Evolutionary conservation across 2,888 invertebrate species (phyloP), one percentile per base, ranked within the genome.

Genomic region (Sphaerophoria rueppellii): DNA sequence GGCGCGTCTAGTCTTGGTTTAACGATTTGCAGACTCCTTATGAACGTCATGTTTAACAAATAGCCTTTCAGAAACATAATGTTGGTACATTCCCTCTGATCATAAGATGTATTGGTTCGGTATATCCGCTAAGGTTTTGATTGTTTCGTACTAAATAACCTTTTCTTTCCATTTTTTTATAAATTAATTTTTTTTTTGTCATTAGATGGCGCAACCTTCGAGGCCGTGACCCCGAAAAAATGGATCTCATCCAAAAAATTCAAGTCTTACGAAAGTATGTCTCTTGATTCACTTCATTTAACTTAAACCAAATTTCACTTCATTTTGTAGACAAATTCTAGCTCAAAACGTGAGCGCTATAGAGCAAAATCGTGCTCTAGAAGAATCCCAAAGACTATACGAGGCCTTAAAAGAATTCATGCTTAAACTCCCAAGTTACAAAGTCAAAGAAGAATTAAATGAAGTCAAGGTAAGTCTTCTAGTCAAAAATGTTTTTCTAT

Each of bases 141-240:
- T n/a, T n/a, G n/a, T n/a, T n/a, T n/a, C n/a, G n/a, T n/a, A n/a
- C n/a, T n/a, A n/a, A n/a, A n/a, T n/a, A n/a, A n/a, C n/a, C n/a
- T n/a, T 24, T 24, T 24, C 24, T 24, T 24, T 24, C 24, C 2
- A 2, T 4, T 40, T 40, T 40, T 40, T 4, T 4, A 40, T 40
- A 40, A 40, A 40, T 7, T 2, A 40, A 37, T 6, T 37, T 69
- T 70, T 55, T 7, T 2, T 5, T 40, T 69, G 61, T 55, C 6
- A 0, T 6, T 55, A 88, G 97, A 86, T 98, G 98, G 98, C 93
- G 98, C 78, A 96, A 96, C 91, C 93, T 98, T 83, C 96, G 97
- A 93, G 98, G 97, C 24, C 96, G 96, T 14, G 97, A 98, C 93
- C 98, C 98, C 0, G 95, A 95, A 87, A 94, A 95, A 67, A 95